Evolutionary conservation across 2,888 invertebrate species (phyloP).

Genomic region (Trichacis sp.): DNA sequence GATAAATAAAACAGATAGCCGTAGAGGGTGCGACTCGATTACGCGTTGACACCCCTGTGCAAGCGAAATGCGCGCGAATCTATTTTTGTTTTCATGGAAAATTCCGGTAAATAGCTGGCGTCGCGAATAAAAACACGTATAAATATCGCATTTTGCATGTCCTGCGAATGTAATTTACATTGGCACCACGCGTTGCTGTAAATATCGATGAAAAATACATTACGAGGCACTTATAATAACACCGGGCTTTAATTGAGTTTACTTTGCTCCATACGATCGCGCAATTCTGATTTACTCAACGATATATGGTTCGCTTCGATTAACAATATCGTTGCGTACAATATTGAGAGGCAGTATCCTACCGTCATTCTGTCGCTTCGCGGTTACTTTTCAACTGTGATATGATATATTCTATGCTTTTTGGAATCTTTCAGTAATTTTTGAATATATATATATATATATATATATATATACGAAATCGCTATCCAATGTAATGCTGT

Average conservation of each 20-base stretch:
- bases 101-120: conserved; percentile 39
- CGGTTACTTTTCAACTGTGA: too few species aligned
- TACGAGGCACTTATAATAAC: background rate
- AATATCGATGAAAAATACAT: conserved; percentile 1
- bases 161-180: conserved; percentile 5
- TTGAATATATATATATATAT: too few species aligned
- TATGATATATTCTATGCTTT: too few species aligned
- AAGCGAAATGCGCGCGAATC: conserved; percentile 34
- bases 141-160: conserved; percentile 17
- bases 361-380: too few species aligned
- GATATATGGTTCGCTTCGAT: background rate
- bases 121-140: conserved; percentile 30
- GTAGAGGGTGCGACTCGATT: conserved; percentile 64
- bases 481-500: too few species aligned
- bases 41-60: conserved; percentile 59
- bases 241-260: background rate
- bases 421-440: too few species aligned
- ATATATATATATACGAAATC: too few species aligned
- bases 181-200: background rate
- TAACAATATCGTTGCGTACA: too few species aligned
- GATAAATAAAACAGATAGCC: conserved; percentile 69
- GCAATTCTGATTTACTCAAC: background rate
- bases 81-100: conserved; percentile 41
- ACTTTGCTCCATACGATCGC: background rate
- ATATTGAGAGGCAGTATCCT: too few species aligned